Evolutionary conservation across 2,113 vertebrate genomes (phyloP), one percentile per base, ranked within the genome.

Genomic region (Thunnus thynnus): DNA sequence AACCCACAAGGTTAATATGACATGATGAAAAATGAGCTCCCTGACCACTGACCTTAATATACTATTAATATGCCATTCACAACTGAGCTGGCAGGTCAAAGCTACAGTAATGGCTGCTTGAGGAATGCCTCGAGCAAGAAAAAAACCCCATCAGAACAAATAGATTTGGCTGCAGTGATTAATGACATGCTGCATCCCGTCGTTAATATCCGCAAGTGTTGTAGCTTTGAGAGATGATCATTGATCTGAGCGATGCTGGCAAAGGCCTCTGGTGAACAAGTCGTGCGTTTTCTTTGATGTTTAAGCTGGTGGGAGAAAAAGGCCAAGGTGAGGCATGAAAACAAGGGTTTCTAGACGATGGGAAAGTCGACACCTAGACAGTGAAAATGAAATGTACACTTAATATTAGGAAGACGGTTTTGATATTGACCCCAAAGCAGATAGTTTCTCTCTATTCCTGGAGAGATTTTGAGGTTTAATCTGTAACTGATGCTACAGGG

Each of bases 11-110:
- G 86, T 88, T 88, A 86, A 86, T 72, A 67, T 63, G 88, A 71
- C 85, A 65, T 6, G 56, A 73, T 88, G 84, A 85, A 83, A 82
- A 87, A 85, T 1, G 76, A 86, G 79, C 79, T 85, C 66, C 3
- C 86, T 78, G 81, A 80, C 87, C 83, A n/a, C 87, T 86, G 88
- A 90, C 84, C 86, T 90, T 90, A 90, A 87, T 84, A 52, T 75
- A 74, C 77, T 79, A 82, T 91, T 85, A 88, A 83, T 85, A 86
- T 86, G 84, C 86, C 66, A 41, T 69, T 86, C 85, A 68, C 67
- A 51, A 68, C 51, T n/a, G 60, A 0, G 67, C 73, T 22, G 25
- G 84, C 17, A 57, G 85, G 85, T 89, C 87, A 76, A 8, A 41
- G 71, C 83, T 66, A 18, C 79, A 48, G 72, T 72, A 67, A 79